Conservation (phyloP, 2,797 vertebrate genomes). For the Mus spretus region DNA sequence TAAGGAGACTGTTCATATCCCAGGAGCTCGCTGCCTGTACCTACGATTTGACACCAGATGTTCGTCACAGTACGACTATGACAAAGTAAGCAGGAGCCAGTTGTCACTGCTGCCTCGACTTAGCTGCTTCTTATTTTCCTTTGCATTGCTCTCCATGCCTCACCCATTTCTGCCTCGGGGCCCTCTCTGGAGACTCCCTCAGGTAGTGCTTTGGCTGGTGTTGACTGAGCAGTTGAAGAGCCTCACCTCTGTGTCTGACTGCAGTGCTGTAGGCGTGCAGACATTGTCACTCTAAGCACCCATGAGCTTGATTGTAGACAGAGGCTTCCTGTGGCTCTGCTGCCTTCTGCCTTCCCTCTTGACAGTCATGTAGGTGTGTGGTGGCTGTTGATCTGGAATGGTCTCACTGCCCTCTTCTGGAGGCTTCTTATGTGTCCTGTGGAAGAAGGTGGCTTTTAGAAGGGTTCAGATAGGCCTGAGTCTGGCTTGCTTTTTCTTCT, state of each 20-base stretch:
- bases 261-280: not conserved
- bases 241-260: constrained; percentile 25
- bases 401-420: constrained; percentile 54
- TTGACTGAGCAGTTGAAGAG: constrained; percentile 13
- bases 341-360: constrained; percentile 39
- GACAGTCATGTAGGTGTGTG: not conserved
- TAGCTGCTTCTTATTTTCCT: constrained; percentile 75
- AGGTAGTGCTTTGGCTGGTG: constrained; percentile 42
- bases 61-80: constrained; percentile 99
- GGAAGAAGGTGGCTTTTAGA: constrained; percentile 37
- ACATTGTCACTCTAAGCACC: constrained; percentile 21
- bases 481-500: constrained; percentile 40
- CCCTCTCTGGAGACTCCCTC: constrained; percentile 64
- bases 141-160: constrained; percentile 67
- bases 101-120: not conserved
- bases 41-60: constrained; percentile 98
- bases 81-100: constrained; percentile 93
- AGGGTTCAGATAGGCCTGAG: not conserved
- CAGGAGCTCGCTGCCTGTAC: constrained; percentile 98
- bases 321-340: constrained; percentile 1
- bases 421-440: constrained; percentile 49
- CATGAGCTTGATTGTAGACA: not conserved
- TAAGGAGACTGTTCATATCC: constrained; percentile 99
- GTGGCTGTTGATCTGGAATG: constrained; percentile 20
- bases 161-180: constrained; percentile 65